Percentiles rank a stretch among this genome's conserved stretches.
Evolutionary conservation across 2,888 invertebrate species (phyloP).

Genomic region (Halictus quadricinctus): DNA sequence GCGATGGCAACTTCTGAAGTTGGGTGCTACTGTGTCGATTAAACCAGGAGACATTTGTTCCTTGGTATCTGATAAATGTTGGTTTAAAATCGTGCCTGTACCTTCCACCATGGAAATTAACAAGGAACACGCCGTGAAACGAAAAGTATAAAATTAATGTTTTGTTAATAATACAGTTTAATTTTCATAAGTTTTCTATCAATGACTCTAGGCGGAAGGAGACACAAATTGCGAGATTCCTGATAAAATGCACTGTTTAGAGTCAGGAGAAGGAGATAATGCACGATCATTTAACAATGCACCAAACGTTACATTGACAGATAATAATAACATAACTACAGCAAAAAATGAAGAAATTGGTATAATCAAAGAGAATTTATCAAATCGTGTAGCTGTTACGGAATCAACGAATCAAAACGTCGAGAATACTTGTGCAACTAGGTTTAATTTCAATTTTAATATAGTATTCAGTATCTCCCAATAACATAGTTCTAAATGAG

Average conservation of each 20-base stretch:
- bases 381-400: background rate
- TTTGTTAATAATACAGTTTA: background rate
- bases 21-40: constrained; percentile 65
- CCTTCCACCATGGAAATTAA: constrained; percentile 50
- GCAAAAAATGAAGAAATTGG: background rate
- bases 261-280: constrained; percentile 38
- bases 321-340: constrained; percentile 12
- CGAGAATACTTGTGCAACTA: constrained; percentile 23
- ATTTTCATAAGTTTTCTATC: background rate
- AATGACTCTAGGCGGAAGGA: constrained; percentile 38
- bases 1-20: constrained; percentile 65
- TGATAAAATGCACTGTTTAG: constrained; percentile 32
- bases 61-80: constrained; percentile 70
- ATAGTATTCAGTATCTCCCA: background rate
- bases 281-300: background rate
- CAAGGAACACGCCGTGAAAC: constrained; percentile 54
- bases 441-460: constrained; percentile 32
- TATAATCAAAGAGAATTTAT: background rate
- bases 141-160: constrained; percentile 64
- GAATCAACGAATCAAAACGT: background rate
- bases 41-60: constrained; percentile 71
- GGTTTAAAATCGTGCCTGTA: constrained; percentile 70
- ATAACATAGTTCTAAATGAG: background rate
- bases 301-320: background rate
- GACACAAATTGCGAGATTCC: constrained; percentile 19